Evolutionary conservation across 2,888 invertebrate species (phyloP).

Genomic region (Buathra laborator): DNA sequence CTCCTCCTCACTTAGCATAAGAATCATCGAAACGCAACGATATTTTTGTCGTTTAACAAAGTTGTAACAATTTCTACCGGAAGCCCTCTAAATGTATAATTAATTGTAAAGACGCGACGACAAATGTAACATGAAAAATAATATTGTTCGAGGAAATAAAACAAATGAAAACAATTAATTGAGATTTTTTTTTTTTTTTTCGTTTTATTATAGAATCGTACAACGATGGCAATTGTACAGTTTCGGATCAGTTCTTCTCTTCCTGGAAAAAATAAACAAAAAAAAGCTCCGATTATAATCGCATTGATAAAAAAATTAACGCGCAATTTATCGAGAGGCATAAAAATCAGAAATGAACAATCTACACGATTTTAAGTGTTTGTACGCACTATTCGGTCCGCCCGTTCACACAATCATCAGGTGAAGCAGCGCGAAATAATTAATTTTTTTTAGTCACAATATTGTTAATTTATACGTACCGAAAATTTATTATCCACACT

Average conservation of each 20-base stretch:
- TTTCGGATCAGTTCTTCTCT: constrained; percentile 55
- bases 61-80: constrained; percentile 29
- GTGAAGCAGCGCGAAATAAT: constrained; percentile 24
- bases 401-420: constrained; percentile 86
- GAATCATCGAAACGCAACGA: constrained; percentile 10
- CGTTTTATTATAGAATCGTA: constrained; percentile 71
- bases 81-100: constrained; percentile 1
- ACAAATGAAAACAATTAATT: constrained; percentile 26
- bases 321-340: neutral
- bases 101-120: constrained; percentile 5
- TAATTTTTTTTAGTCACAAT: neutral
- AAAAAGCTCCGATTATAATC: constrained; percentile 16
- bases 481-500: constrained; percentile 25
- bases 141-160: neutral
- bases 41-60: neutral
- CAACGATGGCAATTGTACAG: constrained; percentile 68
- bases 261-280: constrained; percentile 55
- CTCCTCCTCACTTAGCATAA: constrained; percentile 81
- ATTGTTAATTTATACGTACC: constrained; percentile 56
- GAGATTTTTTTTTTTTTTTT: constrained; percentile 61
- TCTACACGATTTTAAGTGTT: constrained; percentile 80
- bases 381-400: constrained; percentile 85
- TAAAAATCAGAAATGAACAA: constrained; percentile 80
- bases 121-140: neutral
- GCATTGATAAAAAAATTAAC: neutral